Base-by-base conservation (phyloP, 2,888 invertebrate species). In the Andrena haemorrhoa region DNA sequence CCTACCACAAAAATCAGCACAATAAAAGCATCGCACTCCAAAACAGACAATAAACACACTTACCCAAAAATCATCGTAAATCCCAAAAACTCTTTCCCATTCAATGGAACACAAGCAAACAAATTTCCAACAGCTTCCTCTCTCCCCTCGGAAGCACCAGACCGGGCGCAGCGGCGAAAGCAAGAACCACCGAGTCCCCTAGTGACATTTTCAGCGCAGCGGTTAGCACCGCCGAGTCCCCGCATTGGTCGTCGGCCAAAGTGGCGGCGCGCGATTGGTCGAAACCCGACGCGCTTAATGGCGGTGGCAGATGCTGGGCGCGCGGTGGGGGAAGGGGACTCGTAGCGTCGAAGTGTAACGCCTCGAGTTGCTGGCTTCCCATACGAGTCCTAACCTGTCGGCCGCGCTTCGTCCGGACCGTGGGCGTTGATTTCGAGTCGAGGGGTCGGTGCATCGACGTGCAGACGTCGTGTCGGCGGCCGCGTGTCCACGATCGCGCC, bases 261-360 rank as follows among this genome's bases (percentile, higher is more conserved):
- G 75, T 80, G 80, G 66, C 79, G n/a, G 2, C 23, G 10, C 20
- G 6, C 35, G 74, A 86, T 86, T 80, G 84, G 82, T 29, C 26
- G 20, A 4, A 2, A 1, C 1, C 10, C 12, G 8, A 23, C 23
- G 3, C 12, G n/a, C 63, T 29, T 60, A 82, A 82, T 79, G 75
- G 79, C 70, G 71, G 41, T 61, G 53, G 53, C 41, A 41, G 16
- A 33, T 31, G 7, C 20, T 35, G 8, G 4, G 0, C 35, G 10
- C 6, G 10, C 60, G 56, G 82, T 20, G 26, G 75, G 81, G 68
- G 49, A 41, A 47, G 8, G 23, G 8, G 26, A n/a, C 49, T 70
- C 61, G 16, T 20, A 63, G 72, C 72, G 64, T 79, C 56, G 26
- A 56, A 69, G 60, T 33, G 72, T 41, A 41, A 58, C 33, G 58